A percentile compares a stretch with the other conserved stretches of the same genome.
These are phyloP conservation scores for Tiaroga cobitis DNA, from an alignment of 2,797 vertebrate species.

Conservation along the genomic window DNA sequence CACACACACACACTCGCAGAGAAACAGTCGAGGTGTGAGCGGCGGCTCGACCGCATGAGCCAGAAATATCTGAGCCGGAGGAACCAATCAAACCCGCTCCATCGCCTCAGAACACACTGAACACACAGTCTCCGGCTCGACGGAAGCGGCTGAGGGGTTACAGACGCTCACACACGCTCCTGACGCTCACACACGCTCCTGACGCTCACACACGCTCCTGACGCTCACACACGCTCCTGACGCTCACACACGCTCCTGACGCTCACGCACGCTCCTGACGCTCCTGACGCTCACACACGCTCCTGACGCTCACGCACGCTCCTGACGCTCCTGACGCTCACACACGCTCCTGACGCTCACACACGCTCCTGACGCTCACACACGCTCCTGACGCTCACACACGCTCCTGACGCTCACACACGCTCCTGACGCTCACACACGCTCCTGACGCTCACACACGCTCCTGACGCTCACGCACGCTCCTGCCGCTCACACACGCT, in stretches of 20 bases:
- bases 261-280: neutral
- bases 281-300: no score
- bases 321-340: no score
- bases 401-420: no score
- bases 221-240: constrained; percentile 25
- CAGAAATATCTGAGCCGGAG: constrained; percentile 36
- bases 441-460: no score
- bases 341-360: no score
- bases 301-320: no score
- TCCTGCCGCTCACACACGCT: no score
- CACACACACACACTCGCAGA: constrained; percentile 29
- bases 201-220: constrained; percentile 28
- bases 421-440: no score
- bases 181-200: constrained; percentile 28
- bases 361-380: no score
- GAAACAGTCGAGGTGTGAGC: constrained; percentile 50
- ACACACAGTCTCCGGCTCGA: neutral
- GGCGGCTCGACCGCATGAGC: constrained; percentile 37
- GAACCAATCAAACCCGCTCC: neutral
- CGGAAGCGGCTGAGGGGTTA: neutral
- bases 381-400: no score
- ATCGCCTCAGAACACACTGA: neutral
- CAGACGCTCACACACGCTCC: constrained; percentile 56
- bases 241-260: constrained; percentile 24
- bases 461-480: no score